Base-by-base conservation (phyloP, 2,888 invertebrate species). In the Tenthredo livida region DNA sequence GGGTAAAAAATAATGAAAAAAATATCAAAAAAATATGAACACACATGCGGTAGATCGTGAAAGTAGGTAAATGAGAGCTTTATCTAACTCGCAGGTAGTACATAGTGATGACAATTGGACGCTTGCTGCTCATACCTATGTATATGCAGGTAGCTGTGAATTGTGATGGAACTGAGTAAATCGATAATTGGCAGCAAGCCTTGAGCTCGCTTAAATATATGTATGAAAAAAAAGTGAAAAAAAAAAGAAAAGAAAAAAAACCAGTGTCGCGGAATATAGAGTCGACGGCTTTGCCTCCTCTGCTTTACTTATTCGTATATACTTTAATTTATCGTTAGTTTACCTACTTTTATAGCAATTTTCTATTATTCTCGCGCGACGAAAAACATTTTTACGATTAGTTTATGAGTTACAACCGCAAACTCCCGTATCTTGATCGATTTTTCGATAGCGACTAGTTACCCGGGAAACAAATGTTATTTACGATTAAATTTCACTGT, bases 131-230 rank as follows among this genome's bases (percentile, higher is more conserved):
- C 12, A 15, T 47, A 15, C 10, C 1, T 43, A 43, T 43, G 40
- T 43, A 10, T 43, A 78, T 78, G 78, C 78, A 78, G 54, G 54
- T 58, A 78, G 43, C 43, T 75, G 25, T 25, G 43, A 47, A 75
- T 25, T 25, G 6, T 47, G 25, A 75, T 25, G 37, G 37, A 70
- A 33, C 40, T 12, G 78, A 54, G 37, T 78, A 21, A 78, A 78
- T 78, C 78, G 78, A 78, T 78, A 78, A 78, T 78, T 78, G 78
- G 54, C 78, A 78, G 12, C 50, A 5, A 17, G 58, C 29, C 33
- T 33, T 37, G 9, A 21, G 33, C 5, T 10, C 25, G 25, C 7
- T 40, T 33, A 33, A n/a, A 47, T 75, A 1, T 75, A 37, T 75
- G 47, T 5, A 21, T 47, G 9, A 15, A 12, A 61, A 12, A 25